A percentile compares a stretch with the other conserved stretches of the same genome.
These are phyloP conservation scores for Eulithis testata DNA, from an alignment of 2,888 invertebrate species.

Conservation along the genomic window DNA sequence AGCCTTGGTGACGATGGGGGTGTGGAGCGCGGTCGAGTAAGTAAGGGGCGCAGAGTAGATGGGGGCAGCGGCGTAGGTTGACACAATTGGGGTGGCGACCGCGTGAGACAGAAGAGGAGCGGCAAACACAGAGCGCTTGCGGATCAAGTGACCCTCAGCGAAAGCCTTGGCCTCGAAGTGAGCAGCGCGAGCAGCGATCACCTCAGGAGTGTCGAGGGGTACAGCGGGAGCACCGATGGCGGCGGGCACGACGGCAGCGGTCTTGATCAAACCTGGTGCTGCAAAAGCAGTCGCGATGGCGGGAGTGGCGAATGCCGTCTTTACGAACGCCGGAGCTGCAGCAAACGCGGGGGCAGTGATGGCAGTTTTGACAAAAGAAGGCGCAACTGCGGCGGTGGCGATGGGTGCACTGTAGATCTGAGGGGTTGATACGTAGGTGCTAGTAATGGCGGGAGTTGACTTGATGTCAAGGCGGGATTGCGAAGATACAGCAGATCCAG, in stretches of 20 bases:
- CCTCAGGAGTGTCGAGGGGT: conserved; percentile 72
- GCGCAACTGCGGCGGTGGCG: conserved; percentile 48
- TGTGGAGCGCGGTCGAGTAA: conserved; percentile 52
- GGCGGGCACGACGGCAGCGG: conserved; percentile 42
- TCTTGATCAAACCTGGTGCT: conserved; percentile 48
- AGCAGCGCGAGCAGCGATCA: conserved; percentile 70
- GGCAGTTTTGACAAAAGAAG: conserved; percentile 45
- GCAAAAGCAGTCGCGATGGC: conserved; percentile 40
- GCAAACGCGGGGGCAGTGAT: conserved; percentile 38
- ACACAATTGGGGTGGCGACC: conserved; percentile 54
- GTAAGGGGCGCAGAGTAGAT: conserved; percentile 61
- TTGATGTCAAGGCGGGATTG: conserved; percentile 54
- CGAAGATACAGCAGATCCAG: conserved; percentile 29
- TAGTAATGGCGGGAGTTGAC: conserved; percentile 66
- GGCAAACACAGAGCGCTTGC: conserved; percentile 68
- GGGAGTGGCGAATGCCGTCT: conserved; percentile 32
- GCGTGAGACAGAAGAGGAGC: conserved; percentile 60
- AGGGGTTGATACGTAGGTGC: conserved; percentile 56
- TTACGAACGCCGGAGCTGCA: conserved; percentile 36
- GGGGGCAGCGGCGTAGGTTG: conserved; percentile 57
- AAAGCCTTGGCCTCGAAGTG: conserved; percentile 72
- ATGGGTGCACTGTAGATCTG: conserved; percentile 59
- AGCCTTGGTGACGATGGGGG: conserved; percentile 63
- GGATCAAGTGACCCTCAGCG: conserved; percentile 66
- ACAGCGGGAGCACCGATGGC: conserved; percentile 55